phyloP scores from a whole-genome alignment of 2,797 vertebrate species.

The Chiloscyllium punctatum region DNA sequence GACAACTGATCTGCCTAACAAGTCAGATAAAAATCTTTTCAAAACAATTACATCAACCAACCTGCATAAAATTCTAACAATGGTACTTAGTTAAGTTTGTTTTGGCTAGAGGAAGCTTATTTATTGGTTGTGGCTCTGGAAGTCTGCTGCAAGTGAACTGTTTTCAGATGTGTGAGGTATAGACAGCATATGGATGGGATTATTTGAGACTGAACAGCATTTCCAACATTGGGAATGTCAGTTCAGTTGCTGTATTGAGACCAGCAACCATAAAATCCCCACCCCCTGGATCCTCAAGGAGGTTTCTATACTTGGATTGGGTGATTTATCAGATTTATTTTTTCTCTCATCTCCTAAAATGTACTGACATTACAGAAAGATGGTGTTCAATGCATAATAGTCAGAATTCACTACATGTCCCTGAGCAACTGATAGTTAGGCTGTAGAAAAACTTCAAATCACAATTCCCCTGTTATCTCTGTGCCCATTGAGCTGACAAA shows the following conservation, averaged over 20 bases:
- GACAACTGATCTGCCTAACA: neutral
- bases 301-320: neutral
- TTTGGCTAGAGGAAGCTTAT: neutral
- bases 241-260: neutral
- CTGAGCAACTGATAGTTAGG: neutral
- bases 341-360: neutral
- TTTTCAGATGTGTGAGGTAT: neutral
- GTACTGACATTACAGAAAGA: neutral
- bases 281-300: neutral
- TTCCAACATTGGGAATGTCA: neutral
- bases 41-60: slow-evolving; percentile 16
- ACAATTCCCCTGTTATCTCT: neutral
- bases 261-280: neutral
- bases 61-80: neutral
- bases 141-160: neutral
- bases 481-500: neutral
- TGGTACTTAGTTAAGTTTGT: neutral
- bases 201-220: neutral
- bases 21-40: neutral
- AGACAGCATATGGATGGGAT: neutral
- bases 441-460: neutral
- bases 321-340: neutral
- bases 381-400: neutral
- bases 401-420: neutral
- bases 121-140: neutral